Evolutionary conservation across 2,888 invertebrate species (phyloP), one percentile per base, ranked within the genome.

Genomic region (Thymelicus sylvestris): DNA sequence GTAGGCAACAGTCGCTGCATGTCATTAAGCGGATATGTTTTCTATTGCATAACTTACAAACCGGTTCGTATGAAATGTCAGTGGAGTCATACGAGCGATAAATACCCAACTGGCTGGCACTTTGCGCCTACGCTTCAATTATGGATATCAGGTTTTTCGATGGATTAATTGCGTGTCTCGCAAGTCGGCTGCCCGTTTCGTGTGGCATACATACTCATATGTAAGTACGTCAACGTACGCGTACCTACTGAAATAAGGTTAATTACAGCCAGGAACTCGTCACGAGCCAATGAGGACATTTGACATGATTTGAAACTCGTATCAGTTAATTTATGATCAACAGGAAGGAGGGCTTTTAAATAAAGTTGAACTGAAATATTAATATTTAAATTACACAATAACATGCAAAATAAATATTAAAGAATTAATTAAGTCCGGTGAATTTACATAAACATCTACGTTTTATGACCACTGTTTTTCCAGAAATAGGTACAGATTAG

Each of bases 1-100:
- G 80, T 81, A 84, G 81, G 80, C 79, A 78, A 72, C 83, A 81
- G 81, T 79, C 80, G 82, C 78, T 79, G 81, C 82, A 82, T 83
- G 80, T 81, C 83, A 86, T 86, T 86, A 85, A 82, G 81, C 82
- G 79, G 81, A 84, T 89, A 86, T 85, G 81, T 85, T 86, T 86
- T 87, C 85, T 86, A 84, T 92, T 92, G 91, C 91, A 89, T 91
- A 91, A 90, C 85, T 88, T 85, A 83, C 76, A 81, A 88, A 91
- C 91, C 78, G 86, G 92, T 90, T 89, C 79, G 80, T 76, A 83
- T 86, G 83, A 86, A 90, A 90, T 89, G 89, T 85, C 91, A 89
- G 83, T 77, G 81, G 80, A 85, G 78, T 81, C 83, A 84, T 86
- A 82, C 82, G 77, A 80, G 79, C 80, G 80, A 81, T 87, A 82